Conservation (phyloP, 1,140 invertebrate species). For the Macrostomum lignano region DNA sequence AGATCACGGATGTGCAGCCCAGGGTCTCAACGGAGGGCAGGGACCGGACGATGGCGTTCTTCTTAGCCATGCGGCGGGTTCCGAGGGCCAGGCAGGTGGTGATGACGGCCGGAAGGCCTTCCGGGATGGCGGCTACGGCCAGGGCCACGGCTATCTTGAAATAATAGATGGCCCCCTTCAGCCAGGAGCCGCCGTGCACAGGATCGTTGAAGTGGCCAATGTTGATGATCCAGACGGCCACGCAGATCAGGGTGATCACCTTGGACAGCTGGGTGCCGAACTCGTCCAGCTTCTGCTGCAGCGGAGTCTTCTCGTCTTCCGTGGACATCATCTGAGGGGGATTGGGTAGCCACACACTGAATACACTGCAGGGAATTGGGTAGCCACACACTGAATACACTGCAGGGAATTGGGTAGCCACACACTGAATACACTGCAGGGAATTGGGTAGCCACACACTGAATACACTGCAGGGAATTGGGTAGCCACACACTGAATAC, state of each 20-base stretch:
- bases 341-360: no score
- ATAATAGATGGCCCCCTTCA: slow-evolving; percentile 95
- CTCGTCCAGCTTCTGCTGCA: slow-evolving; percentile 97
- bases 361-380: no score
- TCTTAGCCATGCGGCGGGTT: slow-evolving; percentile 97
- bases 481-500: no score
- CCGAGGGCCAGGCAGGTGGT: slow-evolving; percentile 81
- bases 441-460: no score
- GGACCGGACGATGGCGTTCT: slow-evolving; percentile 96
- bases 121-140: slow-evolving; percentile 71
- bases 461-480: no score
- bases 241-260: slow-evolving; percentile 49
- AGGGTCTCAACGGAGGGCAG: slow-evolving; percentile 94
- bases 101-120: slow-evolving; percentile 90
- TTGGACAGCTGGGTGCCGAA: slow-evolving; percentile 98
- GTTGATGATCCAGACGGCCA: slow-evolving; percentile 99
- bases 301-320: slow-evolving; percentile 48
- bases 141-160: slow-evolving; percentile 99
- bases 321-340: slow-evolving; percentile 3
- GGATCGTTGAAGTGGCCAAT: slow-evolving; percentile 77
- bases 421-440: no score
- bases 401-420: no score
- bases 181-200: slow-evolving; percentile 96
- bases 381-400: no score
- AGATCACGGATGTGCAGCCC: slow-evolving; percentile 98